phyloP scores from a whole-genome alignment of 2,113 vertebrate genomes.

The Nansenia antarctica region DNA sequence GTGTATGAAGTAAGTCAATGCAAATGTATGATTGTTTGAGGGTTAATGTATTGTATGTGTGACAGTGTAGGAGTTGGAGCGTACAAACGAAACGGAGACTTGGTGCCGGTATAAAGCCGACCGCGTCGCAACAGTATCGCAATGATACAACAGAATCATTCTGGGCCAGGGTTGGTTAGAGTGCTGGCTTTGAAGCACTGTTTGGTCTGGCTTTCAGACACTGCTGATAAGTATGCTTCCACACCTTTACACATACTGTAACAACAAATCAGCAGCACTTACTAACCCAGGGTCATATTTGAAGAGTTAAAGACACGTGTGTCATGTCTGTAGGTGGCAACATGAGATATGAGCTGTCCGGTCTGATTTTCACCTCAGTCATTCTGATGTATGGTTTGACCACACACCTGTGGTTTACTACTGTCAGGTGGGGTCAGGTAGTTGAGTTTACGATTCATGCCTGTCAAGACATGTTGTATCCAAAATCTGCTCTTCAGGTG shows the following conservation, averaged over 20 bases:
- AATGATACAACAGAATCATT: neutral
- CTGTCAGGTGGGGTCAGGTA: neutral
- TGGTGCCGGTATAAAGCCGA: too few species aligned
- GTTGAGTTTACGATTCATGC: neutral
- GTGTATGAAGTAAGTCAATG: too few species aligned
- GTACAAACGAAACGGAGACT: too few species aligned
- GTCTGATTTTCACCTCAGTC: neutral
- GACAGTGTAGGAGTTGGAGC: neutral
- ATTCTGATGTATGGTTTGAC: neutral
- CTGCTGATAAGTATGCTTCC: neutral
- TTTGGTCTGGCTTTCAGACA: neutral
- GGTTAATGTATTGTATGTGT: neutral
- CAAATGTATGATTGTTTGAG: neutral
- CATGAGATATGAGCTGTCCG: conserved; percentile 1
- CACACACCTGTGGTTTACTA: neutral
- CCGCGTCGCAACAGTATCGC: neutral
- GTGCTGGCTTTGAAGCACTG: neutral
- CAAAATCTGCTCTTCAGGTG: too few species aligned
- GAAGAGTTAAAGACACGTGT: neutral
- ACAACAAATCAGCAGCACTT: neutral
- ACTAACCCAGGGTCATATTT: neutral
- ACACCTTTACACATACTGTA: neutral
- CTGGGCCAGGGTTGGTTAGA: neutral
- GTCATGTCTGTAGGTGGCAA: neutral
- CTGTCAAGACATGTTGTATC: neutral